phyloP scores from a whole-genome alignment of 2,888 invertebrate species.

The Dorcus hopei region DNA sequence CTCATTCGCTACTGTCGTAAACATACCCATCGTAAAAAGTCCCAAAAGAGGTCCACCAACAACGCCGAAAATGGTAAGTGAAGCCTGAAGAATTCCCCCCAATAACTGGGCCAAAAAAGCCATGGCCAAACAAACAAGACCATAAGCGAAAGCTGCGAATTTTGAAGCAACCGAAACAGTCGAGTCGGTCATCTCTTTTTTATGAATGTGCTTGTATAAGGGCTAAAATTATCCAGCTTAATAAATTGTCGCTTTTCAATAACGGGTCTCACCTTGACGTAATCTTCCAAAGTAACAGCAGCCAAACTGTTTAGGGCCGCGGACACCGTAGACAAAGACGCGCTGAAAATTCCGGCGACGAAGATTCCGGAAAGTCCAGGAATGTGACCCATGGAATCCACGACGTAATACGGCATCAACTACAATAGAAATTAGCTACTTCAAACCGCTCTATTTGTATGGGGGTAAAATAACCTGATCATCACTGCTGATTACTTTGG shows the following conservation, averaged over 20 bases:
- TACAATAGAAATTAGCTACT: conserved; percentile 16
- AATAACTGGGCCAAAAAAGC: conserved; percentile 77
- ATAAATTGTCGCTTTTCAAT: no score
- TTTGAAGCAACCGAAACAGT: conserved; percentile 53
- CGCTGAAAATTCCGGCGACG: conserved; percentile 84
- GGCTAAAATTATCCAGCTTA: conserved; percentile 34
- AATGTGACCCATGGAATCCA: conserved; percentile 63
- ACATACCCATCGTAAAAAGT: conserved; percentile 80
- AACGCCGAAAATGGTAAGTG: conserved; percentile 78
- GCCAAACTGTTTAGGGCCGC: conserved; percentile 84
- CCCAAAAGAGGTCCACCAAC: conserved; percentile 82
- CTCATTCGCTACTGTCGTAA: conserved; percentile 66
- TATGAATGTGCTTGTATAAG: conserved; percentile 36
- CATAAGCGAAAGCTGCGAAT: conserved; percentile 66
- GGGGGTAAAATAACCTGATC: conserved; percentile 55
- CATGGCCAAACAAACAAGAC: conserved; percentile 68
- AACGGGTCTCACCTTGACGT: conserved; percentile 53
- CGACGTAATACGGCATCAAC: conserved; percentile 71
- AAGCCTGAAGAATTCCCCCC: conserved; percentile 79
- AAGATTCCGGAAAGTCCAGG: conserved; percentile 83
- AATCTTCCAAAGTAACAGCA: conserved; percentile 85
- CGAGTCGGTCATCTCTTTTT: conserved; percentile 34
- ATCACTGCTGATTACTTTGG: conserved; percentile 57
- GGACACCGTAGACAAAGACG: conserved; percentile 83
- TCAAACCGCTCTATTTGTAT: background rate